Percentiles rank a stretch among this genome's conserved stretches.
phyloP scores from a whole-genome alignment of 2,888 invertebrate genomes.

The Lasioglossum lativentre region DNA sequence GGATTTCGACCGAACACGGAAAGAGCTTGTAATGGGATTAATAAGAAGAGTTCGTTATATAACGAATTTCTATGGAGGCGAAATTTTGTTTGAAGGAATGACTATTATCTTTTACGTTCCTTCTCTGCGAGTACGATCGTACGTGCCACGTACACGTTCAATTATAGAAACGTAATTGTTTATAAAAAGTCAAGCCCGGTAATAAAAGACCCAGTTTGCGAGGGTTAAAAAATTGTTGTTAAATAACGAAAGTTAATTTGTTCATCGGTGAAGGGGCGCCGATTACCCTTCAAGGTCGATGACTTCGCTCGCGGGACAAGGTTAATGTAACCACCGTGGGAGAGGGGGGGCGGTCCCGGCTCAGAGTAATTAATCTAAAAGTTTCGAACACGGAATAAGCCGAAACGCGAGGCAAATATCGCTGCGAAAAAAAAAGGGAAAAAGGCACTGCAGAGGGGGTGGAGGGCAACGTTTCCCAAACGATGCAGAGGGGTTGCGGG shows the following conservation, averaged over 20 bases:
- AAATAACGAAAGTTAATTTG: conserved; percentile 18
- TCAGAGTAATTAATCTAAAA: conserved; percentile 35
- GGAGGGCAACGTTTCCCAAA: conserved; percentile 20
- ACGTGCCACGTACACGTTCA: rapidly evolving
- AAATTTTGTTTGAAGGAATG: neutral
- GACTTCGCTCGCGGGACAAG: conserved; percentile 30
- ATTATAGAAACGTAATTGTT: neutral
- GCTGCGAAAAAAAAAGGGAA: neutral
- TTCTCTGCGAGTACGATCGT: neutral
- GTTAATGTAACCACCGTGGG: conserved; percentile 24
- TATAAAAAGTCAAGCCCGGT: neutral
- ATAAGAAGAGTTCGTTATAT: conserved; percentile 11
- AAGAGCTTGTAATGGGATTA: conserved; percentile 41
- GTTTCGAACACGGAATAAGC: conserved; percentile 20
- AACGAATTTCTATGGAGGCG: neutral
- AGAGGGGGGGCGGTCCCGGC: neutral
- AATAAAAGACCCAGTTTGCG: neutral
- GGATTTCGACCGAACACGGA: neutral
- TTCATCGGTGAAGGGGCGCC: neutral
- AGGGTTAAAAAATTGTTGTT: neutral
- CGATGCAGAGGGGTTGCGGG: conserved; percentile 41
- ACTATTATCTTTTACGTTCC: neutral
- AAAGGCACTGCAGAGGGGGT: neutral
- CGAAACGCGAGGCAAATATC: conserved; percentile 9
- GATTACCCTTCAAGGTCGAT: conserved; percentile 18